Conservation (phyloP, 2,113 vertebrate species). For the Tursiops truncatus region DNA sequence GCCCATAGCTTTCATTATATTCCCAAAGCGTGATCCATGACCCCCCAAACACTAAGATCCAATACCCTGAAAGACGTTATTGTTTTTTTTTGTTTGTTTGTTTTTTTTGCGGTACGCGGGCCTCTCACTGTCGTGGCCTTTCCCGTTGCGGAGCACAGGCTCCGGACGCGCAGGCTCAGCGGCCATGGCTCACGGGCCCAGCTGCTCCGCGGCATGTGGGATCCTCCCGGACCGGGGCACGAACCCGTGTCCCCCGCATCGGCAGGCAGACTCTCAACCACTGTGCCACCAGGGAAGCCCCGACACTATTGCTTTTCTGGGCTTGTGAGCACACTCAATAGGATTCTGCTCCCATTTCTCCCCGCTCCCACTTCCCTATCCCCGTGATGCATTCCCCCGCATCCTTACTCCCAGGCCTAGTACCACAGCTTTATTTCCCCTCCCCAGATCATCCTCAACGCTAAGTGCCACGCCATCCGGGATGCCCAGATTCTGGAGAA, state of each 20-base stretch:
- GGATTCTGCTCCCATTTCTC: background rate
- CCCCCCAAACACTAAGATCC: background rate
- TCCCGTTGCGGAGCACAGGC: too few species aligned
- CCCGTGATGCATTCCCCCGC: rapidly evolving
- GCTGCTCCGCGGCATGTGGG: rapidly evolving
- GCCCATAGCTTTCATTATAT: background rate
- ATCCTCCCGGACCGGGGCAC: too few species aligned
- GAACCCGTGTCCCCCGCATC: too few species aligned
- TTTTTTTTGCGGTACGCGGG: too few species aligned
- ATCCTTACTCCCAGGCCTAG: background rate
- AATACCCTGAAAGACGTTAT: background rate
- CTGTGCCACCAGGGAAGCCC: too few species aligned
- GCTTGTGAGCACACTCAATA: background rate
- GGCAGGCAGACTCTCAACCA: too few species aligned
- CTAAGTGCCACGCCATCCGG: conserved; percentile 91
- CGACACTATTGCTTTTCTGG: background rate
- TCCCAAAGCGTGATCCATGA: background rate
- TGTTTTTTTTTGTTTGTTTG: background rate
- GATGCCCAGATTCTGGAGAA: conserved; percentile 92
- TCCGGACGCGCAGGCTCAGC: too few species aligned
- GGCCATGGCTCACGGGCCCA: too few species aligned
- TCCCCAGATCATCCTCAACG: conserved; percentile 87
- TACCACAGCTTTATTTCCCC: rapidly evolving
- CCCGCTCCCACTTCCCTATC: background rate
- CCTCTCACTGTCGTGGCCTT: too few species aligned